A percentile compares a stretch with the other conserved stretches of the same genome.
Conservation (phyloP, 2,113 vertebrate species). For the Pelusios castaneus region DNA sequence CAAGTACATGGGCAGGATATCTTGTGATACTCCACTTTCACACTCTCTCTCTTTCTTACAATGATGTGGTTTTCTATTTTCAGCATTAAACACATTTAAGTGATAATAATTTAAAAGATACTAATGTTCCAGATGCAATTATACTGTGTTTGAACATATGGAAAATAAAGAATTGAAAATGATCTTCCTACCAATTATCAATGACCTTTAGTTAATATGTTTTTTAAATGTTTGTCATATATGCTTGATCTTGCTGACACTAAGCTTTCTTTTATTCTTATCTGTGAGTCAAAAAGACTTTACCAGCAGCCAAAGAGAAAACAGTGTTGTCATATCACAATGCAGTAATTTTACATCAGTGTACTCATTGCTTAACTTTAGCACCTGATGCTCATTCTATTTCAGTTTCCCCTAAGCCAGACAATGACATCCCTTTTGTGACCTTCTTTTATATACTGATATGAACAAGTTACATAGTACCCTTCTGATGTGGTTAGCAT, state of each 20-base stretch:
- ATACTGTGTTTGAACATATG: background rate
- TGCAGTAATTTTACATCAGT: background rate
- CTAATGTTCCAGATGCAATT: background rate
- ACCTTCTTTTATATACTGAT: too few species aligned
- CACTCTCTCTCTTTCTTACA: background rate
- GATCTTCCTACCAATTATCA: background rate
- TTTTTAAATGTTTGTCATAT: background rate
- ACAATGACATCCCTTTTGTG: too few species aligned
- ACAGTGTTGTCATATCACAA: background rate
- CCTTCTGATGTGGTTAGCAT: too few species aligned
- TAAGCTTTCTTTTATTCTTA: background rate
- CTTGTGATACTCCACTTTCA: background rate
- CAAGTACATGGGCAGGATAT: background rate
- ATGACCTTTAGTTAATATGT: background rate
- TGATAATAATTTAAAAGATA: background rate
- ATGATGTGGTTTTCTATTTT: background rate
- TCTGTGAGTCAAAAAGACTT: background rate
- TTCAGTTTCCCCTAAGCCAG: too few species aligned
- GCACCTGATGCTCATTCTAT: too few species aligned
- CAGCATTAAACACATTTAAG: background rate
- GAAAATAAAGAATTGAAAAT: background rate
- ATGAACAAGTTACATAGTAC: too few species aligned
- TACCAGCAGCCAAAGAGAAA: background rate
- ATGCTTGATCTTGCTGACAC: background rate
- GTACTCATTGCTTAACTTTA: background rate